Evolutionary conservation across 2,888 invertebrate species (phyloP).

Genomic region (Ligdia adustata): DNA sequence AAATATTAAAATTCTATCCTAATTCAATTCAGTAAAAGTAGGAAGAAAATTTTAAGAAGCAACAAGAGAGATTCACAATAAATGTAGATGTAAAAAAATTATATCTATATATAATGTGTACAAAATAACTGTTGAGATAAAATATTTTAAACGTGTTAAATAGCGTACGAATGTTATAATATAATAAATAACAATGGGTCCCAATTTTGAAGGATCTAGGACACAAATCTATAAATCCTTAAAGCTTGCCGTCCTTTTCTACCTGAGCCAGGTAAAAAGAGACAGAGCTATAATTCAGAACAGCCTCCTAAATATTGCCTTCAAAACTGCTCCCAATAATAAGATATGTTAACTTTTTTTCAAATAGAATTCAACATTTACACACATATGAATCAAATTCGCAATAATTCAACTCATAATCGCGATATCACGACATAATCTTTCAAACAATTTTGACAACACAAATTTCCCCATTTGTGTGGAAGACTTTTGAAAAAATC

Average conservation of each 20-base stretch:
- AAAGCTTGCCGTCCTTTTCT: no score
- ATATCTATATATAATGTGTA: no score
- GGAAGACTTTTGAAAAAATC: constrained; percentile 46
- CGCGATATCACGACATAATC: constrained; percentile 36
- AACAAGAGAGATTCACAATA: no score
- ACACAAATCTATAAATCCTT: no score
- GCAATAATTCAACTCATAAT: constrained; percentile 28
- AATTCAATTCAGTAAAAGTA: neutral
- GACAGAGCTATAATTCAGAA: no score
- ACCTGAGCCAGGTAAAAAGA: no score
- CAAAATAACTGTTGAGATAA: no score
- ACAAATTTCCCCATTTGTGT: constrained; percentile 38
- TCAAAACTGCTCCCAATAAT: no score
- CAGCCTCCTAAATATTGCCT: no score
- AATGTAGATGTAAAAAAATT: no score
- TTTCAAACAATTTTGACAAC: constrained; percentile 31
- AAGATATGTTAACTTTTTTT: constrained; percentile 69
- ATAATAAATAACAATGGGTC: no score
- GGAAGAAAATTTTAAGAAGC: neutral
- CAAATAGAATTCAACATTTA: constrained; percentile 46
- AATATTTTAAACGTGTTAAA: constrained; percentile 26
- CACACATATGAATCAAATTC: constrained; percentile 49
- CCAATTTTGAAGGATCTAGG: no score
- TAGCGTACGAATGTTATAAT: constrained; percentile 49
- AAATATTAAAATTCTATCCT: constrained; percentile 29